These are phyloP conservation scores for Toxonevra muliebris DNA, from an alignment of 2,888 invertebrate genomes.

Conservation along the genomic window DNA sequence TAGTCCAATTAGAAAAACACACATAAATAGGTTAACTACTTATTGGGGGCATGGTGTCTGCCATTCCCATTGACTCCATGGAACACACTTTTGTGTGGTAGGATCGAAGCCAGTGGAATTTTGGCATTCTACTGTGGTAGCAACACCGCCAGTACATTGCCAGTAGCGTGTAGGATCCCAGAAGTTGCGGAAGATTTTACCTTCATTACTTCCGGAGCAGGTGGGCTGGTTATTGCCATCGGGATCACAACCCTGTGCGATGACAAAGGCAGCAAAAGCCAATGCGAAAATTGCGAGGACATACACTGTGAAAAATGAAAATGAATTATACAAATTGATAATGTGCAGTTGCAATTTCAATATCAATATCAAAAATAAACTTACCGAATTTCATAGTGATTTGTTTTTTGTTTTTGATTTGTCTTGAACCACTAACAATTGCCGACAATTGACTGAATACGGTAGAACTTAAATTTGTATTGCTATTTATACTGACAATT, in stretches of 20 bases:
- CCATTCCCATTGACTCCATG: slow-evolving; percentile 33
- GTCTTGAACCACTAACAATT: no score
- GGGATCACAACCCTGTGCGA: slow-evolving; percentile 34
- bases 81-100: slow-evolving; percentile 23
- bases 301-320: neutral
- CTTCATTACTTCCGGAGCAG: slow-evolving; percentile 27
- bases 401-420: neutral
- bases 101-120: slow-evolving; percentile 25
- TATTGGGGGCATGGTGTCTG: slow-evolving; percentile 27
- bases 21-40: no score
- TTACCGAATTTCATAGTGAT: neutral
- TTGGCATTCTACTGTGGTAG: slow-evolving; percentile 23
- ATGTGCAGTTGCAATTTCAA: no score
- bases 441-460: no score
- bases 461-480: no score
- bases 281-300: slow-evolving; percentile 20
- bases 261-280: slow-evolving; percentile 11
- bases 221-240: slow-evolving; percentile 32
- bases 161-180: slow-evolving; percentile 40
- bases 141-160: slow-evolving; percentile 25
- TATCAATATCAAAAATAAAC: neutral
- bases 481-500: no score
- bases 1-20: no score
- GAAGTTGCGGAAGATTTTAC: slow-evolving; percentile 33
- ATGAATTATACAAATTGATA: neutral